Conservation (phyloP, 2,113 vertebrate species). For the Pyrgilauda ruficollis region DNA sequence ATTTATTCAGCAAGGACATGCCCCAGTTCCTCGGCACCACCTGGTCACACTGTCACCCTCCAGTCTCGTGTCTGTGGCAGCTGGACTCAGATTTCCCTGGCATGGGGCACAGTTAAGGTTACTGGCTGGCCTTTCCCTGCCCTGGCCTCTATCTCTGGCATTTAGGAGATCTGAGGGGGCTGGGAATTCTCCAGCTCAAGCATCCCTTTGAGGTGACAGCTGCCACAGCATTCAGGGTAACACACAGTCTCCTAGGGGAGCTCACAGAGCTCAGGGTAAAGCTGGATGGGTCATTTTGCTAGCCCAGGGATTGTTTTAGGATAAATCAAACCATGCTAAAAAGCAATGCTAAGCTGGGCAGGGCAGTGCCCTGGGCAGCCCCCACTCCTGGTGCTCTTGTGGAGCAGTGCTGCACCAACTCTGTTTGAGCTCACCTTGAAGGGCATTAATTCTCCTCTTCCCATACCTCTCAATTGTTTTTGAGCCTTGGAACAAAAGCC, state of each 20-base stretch:
- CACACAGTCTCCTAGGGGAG: background rate
- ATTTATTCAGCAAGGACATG: background rate
- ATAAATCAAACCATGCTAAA: background rate
- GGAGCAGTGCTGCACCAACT: background rate
- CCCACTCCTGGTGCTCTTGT: background rate
- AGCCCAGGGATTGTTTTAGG: background rate
- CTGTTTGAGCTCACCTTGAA: background rate
- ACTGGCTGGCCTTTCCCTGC: background rate
- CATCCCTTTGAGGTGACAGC: background rate
- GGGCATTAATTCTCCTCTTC: background rate
- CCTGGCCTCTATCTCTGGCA: background rate
- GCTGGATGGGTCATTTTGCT: background rate
- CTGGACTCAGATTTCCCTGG: background rate
- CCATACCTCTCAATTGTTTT: background rate
- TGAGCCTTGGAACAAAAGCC: background rate
- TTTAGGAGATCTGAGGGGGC: background rate
- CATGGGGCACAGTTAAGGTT: background rate
- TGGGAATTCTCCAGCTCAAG: background rate
- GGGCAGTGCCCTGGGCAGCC: background rate
- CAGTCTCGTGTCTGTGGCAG: background rate
- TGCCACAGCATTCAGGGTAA: accelerated
- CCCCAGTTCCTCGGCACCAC: background rate
- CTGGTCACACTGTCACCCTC: background rate
- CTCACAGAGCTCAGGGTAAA: background rate
- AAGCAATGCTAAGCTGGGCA: background rate